Evolutionary conservation across 2,797 vertebrate genomes (phyloP).

Genomic region (Thamnophis elegans): DNA sequence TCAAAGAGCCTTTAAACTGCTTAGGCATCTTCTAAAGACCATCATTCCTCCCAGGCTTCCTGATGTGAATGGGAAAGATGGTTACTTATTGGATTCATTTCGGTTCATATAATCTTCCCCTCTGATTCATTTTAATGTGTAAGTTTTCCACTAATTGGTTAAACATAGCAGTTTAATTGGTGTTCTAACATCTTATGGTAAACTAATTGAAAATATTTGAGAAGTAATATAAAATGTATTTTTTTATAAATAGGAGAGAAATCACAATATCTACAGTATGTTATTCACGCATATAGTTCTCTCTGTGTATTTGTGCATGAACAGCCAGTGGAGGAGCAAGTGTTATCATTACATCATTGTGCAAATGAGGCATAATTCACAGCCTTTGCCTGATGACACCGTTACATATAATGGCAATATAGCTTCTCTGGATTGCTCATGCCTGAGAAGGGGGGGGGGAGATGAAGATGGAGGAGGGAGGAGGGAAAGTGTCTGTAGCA

Average conservation of each 20-base stretch:
- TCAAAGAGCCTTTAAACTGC: not conserved
- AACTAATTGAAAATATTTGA: not conserved
- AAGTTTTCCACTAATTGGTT: not conserved
- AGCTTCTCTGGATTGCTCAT: not conserved
- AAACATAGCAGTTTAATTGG: not conserved
- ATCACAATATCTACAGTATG: not conserved
- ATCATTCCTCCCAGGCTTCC: not conserved
- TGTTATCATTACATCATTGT: not conserved
- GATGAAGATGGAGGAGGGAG: too few relatives aligned
- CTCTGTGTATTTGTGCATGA: not conserved
- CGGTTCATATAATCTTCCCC: not conserved
- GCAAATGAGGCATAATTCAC: not conserved
- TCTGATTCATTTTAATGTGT: not conserved
- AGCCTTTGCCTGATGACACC: not conserved
- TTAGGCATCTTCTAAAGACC: not conserved
- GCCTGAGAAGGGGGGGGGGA: not conserved
- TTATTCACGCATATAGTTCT: not conserved
- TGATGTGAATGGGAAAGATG: not conserved
- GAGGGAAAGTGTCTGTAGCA: not conserved
- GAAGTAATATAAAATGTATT: not conserved
- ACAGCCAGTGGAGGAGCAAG: not conserved
- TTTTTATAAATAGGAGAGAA: not conserved
- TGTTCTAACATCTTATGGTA: not conserved
- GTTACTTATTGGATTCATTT: not conserved
- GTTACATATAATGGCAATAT: not conserved